These are phyloP conservation scores for Formica selysi DNA, from an alignment of 1,140 invertebrate species.

Conservation along the genomic window DNA sequence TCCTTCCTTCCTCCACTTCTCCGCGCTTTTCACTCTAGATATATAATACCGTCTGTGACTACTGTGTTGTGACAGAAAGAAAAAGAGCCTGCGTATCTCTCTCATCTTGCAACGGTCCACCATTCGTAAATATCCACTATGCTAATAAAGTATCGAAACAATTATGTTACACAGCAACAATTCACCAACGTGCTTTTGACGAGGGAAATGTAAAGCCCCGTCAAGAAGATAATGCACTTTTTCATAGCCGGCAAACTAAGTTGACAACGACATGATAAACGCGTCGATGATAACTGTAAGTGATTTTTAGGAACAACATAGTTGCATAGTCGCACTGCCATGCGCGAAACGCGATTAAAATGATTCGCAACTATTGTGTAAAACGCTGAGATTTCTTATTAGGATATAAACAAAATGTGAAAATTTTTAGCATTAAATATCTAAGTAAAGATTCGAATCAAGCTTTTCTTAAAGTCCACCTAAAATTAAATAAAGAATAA, in stretches of 20 bases:
- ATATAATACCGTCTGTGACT: not conserved
- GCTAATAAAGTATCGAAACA: constrained; percentile 44
- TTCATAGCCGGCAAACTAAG: constrained; percentile 7
- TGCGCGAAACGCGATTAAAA: not conserved
- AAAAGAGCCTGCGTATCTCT: not conserved
- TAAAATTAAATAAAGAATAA: not conserved
- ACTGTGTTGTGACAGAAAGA: not conserved
- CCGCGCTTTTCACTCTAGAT: not conserved
- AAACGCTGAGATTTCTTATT: not conserved
- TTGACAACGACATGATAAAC: constrained; percentile 49
- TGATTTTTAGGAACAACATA: not conserved
- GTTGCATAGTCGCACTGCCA: too few species aligned
- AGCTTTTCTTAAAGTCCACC: not conserved
- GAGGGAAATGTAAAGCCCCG: constrained; percentile 12
- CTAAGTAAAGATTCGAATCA: not conserved
- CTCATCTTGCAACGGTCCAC: not conserved
- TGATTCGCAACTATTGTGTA: not conserved
- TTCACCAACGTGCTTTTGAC: not conserved
- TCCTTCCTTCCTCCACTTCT: constrained; percentile 14
- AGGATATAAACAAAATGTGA: too few species aligned
- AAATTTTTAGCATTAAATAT: not conserved
- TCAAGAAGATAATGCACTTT: constrained; percentile 22
- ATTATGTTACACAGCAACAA: not conserved
- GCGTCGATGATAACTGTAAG: constrained; percentile 19
- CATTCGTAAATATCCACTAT: not conserved